Base-by-base conservation (phyloP, 2,797 vertebrate genomes). In the Sebastes glaucus region DNA sequence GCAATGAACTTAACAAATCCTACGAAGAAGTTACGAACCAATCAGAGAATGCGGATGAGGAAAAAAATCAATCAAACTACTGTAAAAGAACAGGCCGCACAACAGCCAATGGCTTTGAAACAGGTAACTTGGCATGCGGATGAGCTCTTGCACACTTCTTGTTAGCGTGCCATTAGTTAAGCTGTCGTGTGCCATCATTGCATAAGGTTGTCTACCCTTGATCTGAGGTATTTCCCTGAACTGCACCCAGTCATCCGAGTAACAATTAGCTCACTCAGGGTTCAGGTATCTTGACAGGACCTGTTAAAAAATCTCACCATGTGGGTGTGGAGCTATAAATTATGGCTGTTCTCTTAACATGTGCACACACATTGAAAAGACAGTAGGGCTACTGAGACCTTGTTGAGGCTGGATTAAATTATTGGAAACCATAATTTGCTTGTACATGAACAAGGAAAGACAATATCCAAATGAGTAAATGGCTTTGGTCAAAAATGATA, bases 211-310 rank as follows among this genome's bases (percentile, higher is more conserved):
- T 7, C 49, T 52, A 52, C 7, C 13, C 20, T 20, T 52, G 49
- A 66, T 28, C 20, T 11, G 13, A 57, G 16, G n/a, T 27, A 11
- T 65, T 28, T 27, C 16, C 4, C 3, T 53, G 23, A 60, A 16
- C 1, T 18, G 5, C 7, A 46, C 6, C 6, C 28, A 52, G 27
- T 68, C n/a, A 59, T 8, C 5, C 42, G 10, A 4, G n/a, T 33
- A 59, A 70, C 1, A 27, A 5, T 63, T 71, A 30, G 7, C 66
- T 77, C 22, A 73, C 38, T 77, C 60, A 30, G 5, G 8, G 7
- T 33, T 18, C 11, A 60, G 38, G 20, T 33, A 27, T 35, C 4
- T 35, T 60, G 57, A 69, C 11, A 25, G 4, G 22, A 11, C 62
- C 62, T 64, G 62, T 55, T 65, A 16, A 11, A 66, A 71, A 28